Evolutionary conservation across 1,140 invertebrate genomes (phyloP).

Genomic region (Macrobrachium nipponense): DNA sequence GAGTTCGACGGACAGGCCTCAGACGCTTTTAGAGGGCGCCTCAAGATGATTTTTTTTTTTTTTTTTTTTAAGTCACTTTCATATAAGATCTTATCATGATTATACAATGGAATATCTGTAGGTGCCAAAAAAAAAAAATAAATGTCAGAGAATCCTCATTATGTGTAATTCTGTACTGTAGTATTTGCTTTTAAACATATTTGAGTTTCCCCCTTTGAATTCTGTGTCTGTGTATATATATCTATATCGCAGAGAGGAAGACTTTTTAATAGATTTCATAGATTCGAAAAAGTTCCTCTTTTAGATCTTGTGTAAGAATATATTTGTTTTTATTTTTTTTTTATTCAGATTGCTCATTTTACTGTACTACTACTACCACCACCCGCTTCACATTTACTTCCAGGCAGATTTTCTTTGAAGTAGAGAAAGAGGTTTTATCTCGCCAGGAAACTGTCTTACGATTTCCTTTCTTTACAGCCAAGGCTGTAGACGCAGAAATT

Average conservation of each 20-base stretch:
- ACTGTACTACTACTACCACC: too few relatives aligned
- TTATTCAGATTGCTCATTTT: constrained; percentile 12
- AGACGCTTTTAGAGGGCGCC: too few relatives aligned
- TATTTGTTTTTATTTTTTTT: constrained; percentile 9
- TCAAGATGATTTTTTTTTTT: too few relatives aligned
- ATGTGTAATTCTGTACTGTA: too few relatives aligned
- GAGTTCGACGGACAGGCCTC: too few relatives aligned
- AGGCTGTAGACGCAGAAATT: constrained; percentile 82
- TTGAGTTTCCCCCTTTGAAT: constrained; percentile 31
- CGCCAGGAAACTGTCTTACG: constrained; percentile 10
- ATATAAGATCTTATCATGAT: not conserved
- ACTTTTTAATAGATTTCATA: constrained; percentile 14
- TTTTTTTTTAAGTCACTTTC: too few relatives aligned
- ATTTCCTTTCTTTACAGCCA: constrained; percentile 71
- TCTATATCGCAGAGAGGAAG: not conserved
- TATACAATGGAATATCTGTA: constrained; percentile 35
- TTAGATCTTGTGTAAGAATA: not conserved
- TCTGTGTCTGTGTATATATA: not conserved
- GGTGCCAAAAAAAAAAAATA: constrained; percentile 2
- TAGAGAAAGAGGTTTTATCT: not conserved
- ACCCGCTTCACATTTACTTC: not conserved
- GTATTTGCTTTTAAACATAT: constrained; percentile 1
- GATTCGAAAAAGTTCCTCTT: not conserved
- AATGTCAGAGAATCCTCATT: too few relatives aligned
- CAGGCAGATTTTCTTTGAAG: not conserved